Evolutionary conservation across 2,797 vertebrate genomes (phyloP).

Genomic region (Hemitrygon akajei): DNA sequence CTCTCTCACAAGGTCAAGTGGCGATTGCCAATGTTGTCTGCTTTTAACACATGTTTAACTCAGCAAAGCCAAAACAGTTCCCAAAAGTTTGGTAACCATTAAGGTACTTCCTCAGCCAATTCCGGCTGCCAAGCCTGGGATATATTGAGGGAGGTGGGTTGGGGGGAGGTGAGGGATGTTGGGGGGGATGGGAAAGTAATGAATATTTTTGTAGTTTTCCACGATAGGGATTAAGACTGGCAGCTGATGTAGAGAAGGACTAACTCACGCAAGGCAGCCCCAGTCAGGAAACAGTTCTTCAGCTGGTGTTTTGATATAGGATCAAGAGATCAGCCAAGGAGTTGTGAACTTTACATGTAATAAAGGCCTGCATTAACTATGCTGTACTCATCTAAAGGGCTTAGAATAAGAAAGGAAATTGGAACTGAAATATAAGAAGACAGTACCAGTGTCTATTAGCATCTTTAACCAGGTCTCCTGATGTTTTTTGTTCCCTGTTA

Average conservation of each 20-base stretch:
- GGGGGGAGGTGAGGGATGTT: background rate
- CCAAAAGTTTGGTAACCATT: constrained; percentile 97
- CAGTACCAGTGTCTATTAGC: constrained; percentile 36
- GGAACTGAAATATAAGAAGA: constrained; percentile 53
- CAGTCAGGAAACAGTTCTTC: constrained; percentile 71
- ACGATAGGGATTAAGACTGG: constrained; percentile 59
- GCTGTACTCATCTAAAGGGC: constrained; percentile 66
- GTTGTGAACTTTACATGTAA: constrained; percentile 76
- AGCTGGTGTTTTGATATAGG: constrained; percentile 73
- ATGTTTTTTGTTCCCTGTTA: background rate
- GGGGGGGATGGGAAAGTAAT: constrained; percentile 44
- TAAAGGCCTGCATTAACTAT: constrained; percentile 53
- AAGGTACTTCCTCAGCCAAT: constrained; percentile 89
- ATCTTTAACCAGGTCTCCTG: background rate
- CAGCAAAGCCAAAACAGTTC: constrained; percentile 61
- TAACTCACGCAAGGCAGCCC: constrained; percentile 63
- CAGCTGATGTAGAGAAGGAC: constrained; percentile 56
- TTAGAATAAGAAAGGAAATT: constrained; percentile 79
- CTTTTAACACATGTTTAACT: constrained; percentile 83
- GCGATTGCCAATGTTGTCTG: constrained; percentile 84
- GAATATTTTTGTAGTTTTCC: constrained; percentile 52
- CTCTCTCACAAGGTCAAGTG: constrained; percentile 83
- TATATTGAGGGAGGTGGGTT: constrained; percentile 49
- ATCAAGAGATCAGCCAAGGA: constrained; percentile 68
- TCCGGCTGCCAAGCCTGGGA: constrained; percentile 71